These are phyloP conservation scores for Zosterops japonicus DNA, from an alignment of 2,113 vertebrate species.

Conservation along the genomic window DNA sequence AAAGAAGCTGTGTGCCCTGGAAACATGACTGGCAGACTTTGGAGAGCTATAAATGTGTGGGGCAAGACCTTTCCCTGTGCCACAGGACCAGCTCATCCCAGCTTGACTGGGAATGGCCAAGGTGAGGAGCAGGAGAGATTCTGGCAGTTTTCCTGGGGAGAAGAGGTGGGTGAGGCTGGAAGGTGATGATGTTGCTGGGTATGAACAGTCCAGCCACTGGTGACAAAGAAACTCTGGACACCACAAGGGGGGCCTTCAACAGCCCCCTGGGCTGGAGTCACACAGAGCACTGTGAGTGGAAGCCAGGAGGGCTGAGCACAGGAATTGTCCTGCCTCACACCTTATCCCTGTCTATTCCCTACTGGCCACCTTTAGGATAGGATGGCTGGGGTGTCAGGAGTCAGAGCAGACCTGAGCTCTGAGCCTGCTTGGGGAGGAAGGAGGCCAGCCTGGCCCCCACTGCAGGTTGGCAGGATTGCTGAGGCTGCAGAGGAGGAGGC, in stretches of 20 bases:
- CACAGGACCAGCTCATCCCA: neutral
- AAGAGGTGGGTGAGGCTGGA: neutral
- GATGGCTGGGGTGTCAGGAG: neutral
- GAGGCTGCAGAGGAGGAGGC: neutral
- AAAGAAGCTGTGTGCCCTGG: neutral
- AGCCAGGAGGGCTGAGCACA: neutral
- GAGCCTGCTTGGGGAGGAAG: neutral
- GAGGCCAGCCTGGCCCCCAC: neutral
- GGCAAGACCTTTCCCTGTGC: neutral
- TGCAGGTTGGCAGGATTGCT: rapidly evolving
- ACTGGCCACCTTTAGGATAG: neutral
- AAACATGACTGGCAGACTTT: neutral
- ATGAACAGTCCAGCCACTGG: neutral
- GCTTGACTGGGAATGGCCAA: neutral
- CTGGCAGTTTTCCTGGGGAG: neutral
- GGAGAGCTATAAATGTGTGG: neutral
- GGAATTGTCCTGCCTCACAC: neutral
- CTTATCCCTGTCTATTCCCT: neutral
- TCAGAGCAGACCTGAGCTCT: neutral
- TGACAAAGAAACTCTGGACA: neutral
- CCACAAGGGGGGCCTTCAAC: neutral
- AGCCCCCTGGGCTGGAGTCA: neutral
- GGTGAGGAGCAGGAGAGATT: neutral
- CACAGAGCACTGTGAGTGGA: neutral
- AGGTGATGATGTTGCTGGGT: neutral